Base-by-base conservation (phyloP, 2,797 vertebrate genomes). In the Pseudochirops corinnae region DNA sequence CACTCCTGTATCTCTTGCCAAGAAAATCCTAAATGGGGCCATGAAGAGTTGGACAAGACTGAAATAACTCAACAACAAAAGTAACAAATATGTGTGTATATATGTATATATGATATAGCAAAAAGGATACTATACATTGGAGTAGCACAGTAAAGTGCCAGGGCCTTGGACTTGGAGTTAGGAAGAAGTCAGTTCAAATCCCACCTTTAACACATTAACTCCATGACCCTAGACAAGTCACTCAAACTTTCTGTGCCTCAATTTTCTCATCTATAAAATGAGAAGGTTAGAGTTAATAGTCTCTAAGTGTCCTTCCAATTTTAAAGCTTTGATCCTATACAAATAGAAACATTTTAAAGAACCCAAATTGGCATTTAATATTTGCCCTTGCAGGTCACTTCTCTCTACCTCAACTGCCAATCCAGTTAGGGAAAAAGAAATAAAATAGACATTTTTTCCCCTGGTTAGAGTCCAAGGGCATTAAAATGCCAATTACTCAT, bases 401-500 rank as follows among this genome's bases (percentile, higher is more conserved):
- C 52, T 96, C 87, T 53, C 74, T 92, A 82, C 39, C 21, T n/a
- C 39, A 24, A 82, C 39, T 82, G 67, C 55, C 94, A 94, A 0
- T 56, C 67, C 91, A 94, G 26, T 95, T 94, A 39, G 92, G 94
- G 52, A 13, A 29, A 91, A 56, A 57, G 33, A 55, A 94, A 93
- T 95, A 91, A 93, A 97, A 98, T 92, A 6, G 6, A 93, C 94
- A 56, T 56, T 56, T 31, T 52, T 92, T 67, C 2, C 28, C 1
- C 57, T 55, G 55, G 93, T 57, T 60, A 96, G 16, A 90, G 57
- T 93, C 90, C 39, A 74, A 58, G 90, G 9, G 46, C 93, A 94
- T 93, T 95, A 95, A 98, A 98, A 98, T 98, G 55, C 92, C 94
- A 96, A 60, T 97, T 94, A 96, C 58, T 97, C 56, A 95, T 96